Conservation (phyloP, 2,888 invertebrate genomes). For the Orchesella flavescens region DNA sequence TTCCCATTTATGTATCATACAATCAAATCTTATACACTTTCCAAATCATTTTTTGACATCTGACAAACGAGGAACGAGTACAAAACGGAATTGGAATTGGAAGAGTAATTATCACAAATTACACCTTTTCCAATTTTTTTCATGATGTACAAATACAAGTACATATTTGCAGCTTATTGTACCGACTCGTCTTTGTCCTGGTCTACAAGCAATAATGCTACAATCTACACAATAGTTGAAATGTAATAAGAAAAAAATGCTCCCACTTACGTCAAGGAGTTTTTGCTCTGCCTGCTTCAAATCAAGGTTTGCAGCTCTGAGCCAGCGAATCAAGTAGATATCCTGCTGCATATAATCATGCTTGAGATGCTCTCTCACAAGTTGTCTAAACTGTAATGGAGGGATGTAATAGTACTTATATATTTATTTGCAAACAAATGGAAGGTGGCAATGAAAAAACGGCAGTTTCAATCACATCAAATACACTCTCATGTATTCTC, state of each 20-base stretch:
- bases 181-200: too few species aligned
- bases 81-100: too few species aligned
- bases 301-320: slow-evolving; percentile 58
- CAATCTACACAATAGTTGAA: too few species aligned
- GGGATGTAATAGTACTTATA: not conserved
- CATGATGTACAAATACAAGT: too few species aligned
- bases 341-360: slow-evolving; percentile 53
- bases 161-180: too few species aligned
- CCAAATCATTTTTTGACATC: not conserved
- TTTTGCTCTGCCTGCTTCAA: slow-evolving; percentile 54
- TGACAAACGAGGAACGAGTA: too few species aligned
- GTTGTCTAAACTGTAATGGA: slow-evolving; percentile 42
- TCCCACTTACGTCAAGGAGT: slow-evolving; percentile 60
- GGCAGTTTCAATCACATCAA: not conserved
- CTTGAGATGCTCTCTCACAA: slow-evolving; percentile 34
- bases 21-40: slow-evolving; percentile 1
- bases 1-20: not conserved
- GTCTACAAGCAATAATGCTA: too few species aligned
- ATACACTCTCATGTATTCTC: not conserved
- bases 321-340: slow-evolving; percentile 56
- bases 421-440: not conserved
- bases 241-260: not conserved
- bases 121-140: too few species aligned
- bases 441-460: slow-evolving; percentile 1
- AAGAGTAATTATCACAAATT: too few species aligned